A percentile compares a stretch with the other conserved stretches of the same genome.
phyloP scores from a whole-genome alignment of 2,113 vertebrate genomes.

The Gavia stellata region DNA sequence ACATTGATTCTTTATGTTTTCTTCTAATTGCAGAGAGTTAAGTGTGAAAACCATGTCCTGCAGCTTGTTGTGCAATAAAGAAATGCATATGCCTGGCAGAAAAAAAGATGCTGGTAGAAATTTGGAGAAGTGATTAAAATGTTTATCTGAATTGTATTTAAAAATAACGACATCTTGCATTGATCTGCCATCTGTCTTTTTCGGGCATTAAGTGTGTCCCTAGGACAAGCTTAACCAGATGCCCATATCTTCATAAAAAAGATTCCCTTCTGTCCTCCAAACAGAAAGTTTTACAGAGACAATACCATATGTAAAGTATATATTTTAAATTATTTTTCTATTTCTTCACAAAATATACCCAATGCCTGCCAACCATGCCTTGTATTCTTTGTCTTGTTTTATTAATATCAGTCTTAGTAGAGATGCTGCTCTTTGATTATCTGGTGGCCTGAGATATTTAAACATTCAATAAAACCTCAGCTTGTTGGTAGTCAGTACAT shows the following conservation, averaged over 20 bases:
- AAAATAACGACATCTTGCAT: not conserved
- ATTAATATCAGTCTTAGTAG: not conserved
- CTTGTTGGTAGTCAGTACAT: not conserved
- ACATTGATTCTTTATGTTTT: not conserved
- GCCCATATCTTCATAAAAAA: not conserved
- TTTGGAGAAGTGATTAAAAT: not conserved
- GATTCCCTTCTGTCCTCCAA: not conserved
- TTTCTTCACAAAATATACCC: not conserved
- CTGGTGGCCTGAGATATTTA: not conserved
- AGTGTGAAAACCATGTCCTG: not conserved
- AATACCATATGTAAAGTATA: not conserved
- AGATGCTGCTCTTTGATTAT: not conserved
- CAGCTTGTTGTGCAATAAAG: not conserved
- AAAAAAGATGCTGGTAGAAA: not conserved
- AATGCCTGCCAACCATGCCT: not conserved
- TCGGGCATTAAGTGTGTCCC: not conserved
- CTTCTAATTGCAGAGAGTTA: not conserved
- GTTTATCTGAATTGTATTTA: not conserved
- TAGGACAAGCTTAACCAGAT: not conserved
- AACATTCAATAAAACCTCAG: not conserved
- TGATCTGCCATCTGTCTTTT: not conserved
- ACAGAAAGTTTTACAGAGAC: not conserved
- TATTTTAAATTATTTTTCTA: not conserved
- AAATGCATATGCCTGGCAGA: not conserved
- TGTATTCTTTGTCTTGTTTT: not conserved